A percentile compares a stretch with the other conserved stretches of the same genome.
Evolutionary conservation across 2,797 vertebrate species (phyloP).

Genomic region (Orestias chungarensis): DNA sequence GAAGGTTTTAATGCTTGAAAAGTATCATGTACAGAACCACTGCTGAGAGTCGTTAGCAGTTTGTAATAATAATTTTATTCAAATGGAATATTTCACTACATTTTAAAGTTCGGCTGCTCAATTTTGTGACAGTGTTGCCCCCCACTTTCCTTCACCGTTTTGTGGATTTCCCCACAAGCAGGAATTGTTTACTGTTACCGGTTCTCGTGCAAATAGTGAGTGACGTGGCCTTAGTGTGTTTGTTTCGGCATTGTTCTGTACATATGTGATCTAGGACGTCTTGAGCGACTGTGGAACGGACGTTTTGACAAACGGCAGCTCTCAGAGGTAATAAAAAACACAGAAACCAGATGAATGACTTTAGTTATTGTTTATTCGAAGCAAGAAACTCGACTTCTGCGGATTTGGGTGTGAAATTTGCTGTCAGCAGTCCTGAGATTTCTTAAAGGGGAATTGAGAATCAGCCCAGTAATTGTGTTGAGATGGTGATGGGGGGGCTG

Average conservation of each 20-base stretch:
- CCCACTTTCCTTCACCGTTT: conserved; percentile 47
- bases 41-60: conserved; percentile 20
- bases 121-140: conserved; percentile 62
- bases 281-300: conserved; percentile 24
- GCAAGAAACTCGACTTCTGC: not conserved
- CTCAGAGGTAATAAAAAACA: conserved; percentile 65
- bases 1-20: conserved; percentile 19
- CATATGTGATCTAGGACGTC: conserved; percentile 46
- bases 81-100: conserved; percentile 37
- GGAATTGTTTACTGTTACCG: conserved; percentile 49
- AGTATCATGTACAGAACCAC: conserved; percentile 30
- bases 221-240: conserved; percentile 70
- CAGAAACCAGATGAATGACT: conserved; percentile 31
- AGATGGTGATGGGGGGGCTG: conserved; percentile 14
- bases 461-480: conserved; percentile 44
- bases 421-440: not conserved
- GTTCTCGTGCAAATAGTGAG: conserved; percentile 67
- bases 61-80: conserved; percentile 17
- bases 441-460: conserved; percentile 43
- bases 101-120: conserved; percentile 37
- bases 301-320: conserved; percentile 25
- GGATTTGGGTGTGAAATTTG: not conserved
- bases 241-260: conserved; percentile 48
- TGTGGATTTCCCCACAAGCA: conserved; percentile 56
- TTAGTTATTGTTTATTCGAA: conserved; percentile 38